phyloP scores from a whole-genome alignment of 2,888 invertebrate species.

The Drosophila nr. medialis region DNA sequence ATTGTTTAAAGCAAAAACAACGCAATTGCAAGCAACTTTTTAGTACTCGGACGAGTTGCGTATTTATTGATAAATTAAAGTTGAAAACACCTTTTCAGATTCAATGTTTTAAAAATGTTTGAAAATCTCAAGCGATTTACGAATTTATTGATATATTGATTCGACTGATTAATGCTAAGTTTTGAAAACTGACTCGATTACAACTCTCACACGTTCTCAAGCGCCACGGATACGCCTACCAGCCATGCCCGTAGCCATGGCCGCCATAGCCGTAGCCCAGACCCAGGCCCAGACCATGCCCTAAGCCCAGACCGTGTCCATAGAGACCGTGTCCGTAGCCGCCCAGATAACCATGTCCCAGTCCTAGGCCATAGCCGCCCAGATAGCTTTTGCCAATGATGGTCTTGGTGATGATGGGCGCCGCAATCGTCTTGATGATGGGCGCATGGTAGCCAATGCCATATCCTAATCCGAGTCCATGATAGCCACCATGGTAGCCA shows the following conservation, averaged over 20 bases:
- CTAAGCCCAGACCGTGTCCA: constrained; percentile 70
- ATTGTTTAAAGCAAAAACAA: not conserved
- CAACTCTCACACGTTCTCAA: constrained; percentile 56
- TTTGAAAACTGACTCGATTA: constrained; percentile 29
- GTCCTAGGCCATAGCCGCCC: constrained; percentile 66
- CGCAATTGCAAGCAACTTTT: not conserved
- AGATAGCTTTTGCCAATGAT: constrained; percentile 75
- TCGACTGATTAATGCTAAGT: constrained; percentile 26
- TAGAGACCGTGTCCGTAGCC: constrained; percentile 70
- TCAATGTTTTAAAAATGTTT: not conserved
- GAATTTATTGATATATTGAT: constrained; percentile 10
- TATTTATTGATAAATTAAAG: not conserved
- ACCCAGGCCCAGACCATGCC: constrained; percentile 82
- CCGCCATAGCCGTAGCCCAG: constrained; percentile 85
- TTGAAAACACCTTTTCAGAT: not conserved
- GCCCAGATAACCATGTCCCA: constrained; percentile 70
- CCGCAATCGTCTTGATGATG: constrained; percentile 64
- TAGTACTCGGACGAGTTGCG: not conserved
- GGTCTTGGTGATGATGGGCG: constrained; percentile 73
- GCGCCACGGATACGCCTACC: constrained; percentile 54
- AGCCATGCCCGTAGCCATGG: constrained; percentile 84
- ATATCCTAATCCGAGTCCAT: constrained; percentile 42
- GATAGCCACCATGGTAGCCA: constrained; percentile 41
- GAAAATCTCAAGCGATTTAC: not conserved
- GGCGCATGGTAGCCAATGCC: constrained; percentile 71